Conservation (phyloP, 2,113 vertebrate species). For the Salvelinus namaycush region DNA sequence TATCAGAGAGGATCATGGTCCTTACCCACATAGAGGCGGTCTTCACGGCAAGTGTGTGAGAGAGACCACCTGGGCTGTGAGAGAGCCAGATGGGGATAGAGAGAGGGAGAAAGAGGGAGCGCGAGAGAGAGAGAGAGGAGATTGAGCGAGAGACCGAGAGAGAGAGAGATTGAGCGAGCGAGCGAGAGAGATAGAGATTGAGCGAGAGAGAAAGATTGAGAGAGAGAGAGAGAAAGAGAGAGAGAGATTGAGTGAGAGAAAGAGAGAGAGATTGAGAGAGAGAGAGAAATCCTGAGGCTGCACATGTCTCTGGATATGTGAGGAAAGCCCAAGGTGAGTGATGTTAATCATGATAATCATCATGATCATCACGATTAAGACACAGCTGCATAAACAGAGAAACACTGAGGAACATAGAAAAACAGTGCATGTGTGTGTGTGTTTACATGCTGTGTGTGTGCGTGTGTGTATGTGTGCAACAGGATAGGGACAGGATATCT, state of each 20-base stretch:
- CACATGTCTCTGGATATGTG: slow-evolving; percentile 37
- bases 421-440: slow-evolving; percentile 7
- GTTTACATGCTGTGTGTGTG: not conserved
- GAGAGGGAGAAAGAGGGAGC: not conserved
- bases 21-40: not conserved
- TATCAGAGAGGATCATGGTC: not conserved
- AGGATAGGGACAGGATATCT: slow-evolving; percentile 34
- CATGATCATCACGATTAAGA: slow-evolving; percentile 36
- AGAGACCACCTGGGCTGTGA: slow-evolving; percentile 19
- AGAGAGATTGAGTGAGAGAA: not conserved
- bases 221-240: not conserved
- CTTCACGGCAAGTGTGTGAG: slow-evolving; percentile 7
- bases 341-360: slow-evolving; percentile 56
- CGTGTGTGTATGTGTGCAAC: slow-evolving; percentile 10
- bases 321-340: slow-evolving; percentile 46
- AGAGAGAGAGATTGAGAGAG: not conserved
- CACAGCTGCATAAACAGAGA: slow-evolving; percentile 55
- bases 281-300: slow-evolving; percentile 15
- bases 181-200: not conserved
- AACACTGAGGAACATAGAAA: slow-evolving; percentile 15
- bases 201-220: not conserved
- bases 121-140: not conserved
- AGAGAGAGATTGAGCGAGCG: not conserved
- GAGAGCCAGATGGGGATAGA: not conserved
- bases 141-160: not conserved